Conservation (phyloP, 2,888 invertebrate genomes). For the Ganaspis brasiliensis region DNA sequence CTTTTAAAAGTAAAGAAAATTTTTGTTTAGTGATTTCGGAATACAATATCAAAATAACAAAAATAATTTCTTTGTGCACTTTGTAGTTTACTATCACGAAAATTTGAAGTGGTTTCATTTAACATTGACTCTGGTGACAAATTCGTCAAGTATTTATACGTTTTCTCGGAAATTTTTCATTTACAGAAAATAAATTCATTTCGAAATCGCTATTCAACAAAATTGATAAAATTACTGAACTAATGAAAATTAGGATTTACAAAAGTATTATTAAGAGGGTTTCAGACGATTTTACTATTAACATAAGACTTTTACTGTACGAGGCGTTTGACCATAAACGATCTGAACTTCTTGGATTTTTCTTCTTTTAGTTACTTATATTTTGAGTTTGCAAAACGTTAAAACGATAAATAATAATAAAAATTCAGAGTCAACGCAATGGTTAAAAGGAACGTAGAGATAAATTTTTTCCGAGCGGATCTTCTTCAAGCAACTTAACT, state of each 20-base stretch:
- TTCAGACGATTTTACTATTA: constrained; percentile 7
- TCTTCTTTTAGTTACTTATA: neutral
- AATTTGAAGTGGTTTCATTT: no score
- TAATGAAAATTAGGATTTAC: neutral
- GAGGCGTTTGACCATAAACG: neutral
- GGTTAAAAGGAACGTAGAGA: neutral
- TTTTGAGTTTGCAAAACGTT: neutral
- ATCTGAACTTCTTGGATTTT: neutral
- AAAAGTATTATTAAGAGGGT: neutral
- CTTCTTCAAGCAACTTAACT: constrained; percentile 15
- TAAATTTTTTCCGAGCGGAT: constrained; percentile 23
- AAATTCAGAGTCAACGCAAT: neutral
- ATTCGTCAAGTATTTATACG: no score
- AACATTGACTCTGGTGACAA: no score
- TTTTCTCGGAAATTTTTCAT: neutral
- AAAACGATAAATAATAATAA: neutral
- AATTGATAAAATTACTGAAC: neutral
- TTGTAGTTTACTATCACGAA: no score
- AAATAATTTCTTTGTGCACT: no score
- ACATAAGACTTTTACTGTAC: neutral
- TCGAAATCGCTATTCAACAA: constrained; percentile 14
- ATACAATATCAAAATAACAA: no score
- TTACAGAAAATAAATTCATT: neutral
- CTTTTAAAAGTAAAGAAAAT: constrained; percentile 8
- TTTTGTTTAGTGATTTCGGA: constrained; percentile 8